Conservation (phyloP, 2,888 invertebrate genomes). For the Tolmerus cingulatus region DNA sequence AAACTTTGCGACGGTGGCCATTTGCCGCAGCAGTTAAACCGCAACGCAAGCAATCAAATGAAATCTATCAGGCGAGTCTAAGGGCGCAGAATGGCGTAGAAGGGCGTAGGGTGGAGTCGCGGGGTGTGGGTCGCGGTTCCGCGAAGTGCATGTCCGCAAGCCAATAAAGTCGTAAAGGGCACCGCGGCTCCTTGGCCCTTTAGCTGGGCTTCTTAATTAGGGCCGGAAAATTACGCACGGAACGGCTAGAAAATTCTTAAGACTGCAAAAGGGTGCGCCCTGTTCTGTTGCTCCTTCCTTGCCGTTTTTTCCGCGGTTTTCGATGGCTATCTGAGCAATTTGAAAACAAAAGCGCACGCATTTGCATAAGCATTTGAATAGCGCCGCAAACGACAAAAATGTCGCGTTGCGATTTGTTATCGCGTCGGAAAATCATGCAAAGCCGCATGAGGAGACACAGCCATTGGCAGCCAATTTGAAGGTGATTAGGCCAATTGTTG, state of each 20-base stretch:
- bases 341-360: constrained; percentile 4
- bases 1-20: not conserved
- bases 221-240: constrained; percentile 16
- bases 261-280: not conserved
- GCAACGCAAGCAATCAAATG: not conserved
- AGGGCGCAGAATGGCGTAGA: not conserved
- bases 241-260: not conserved
- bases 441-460: not conserved
- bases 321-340: not conserved
- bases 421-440: not conserved
- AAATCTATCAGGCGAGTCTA: not conserved
- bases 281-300: not conserved
- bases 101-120: no score
- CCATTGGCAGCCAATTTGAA: not conserved
- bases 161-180: constrained; percentile 25
- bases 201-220: not conserved
- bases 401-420: not conserved
- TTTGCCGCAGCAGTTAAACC: not conserved
- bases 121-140: not conserved
- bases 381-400: not conserved
- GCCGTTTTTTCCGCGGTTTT: not conserved
- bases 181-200: not conserved
- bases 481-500: not conserved
- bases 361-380: constrained; percentile 9
- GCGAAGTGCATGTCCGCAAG: not conserved